These are phyloP conservation scores for Cataglyphis albicans DNA, from an alignment of 2,888 invertebrate genomes.

Conservation along the genomic window DNA sequence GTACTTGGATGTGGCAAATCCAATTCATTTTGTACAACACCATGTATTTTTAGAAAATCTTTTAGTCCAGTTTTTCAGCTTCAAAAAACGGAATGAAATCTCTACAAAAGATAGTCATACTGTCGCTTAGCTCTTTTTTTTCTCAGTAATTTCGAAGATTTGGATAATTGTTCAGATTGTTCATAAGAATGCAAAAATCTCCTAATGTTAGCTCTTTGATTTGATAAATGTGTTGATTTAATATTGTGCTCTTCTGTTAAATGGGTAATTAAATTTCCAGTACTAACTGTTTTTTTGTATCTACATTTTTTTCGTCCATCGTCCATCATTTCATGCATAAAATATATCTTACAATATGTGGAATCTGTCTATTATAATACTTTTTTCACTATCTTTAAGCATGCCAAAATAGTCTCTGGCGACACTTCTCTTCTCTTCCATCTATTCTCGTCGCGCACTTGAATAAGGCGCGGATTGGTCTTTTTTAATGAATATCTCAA, in stretches of 20 bases:
- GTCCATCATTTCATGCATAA: not conserved
- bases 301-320: constrained; percentile 6
- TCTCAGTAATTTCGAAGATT: not conserved
- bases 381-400: constrained; percentile 4
- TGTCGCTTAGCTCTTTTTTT: not conserved
- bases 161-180: constrained; percentile 17
- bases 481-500: no score
- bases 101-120: constrained; percentile 24
- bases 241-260: constrained; percentile 15
- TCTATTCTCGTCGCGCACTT: no score
- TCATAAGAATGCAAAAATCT: constrained; percentile 7
- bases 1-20: constrained; percentile 16
- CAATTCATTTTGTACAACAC: constrained; percentile 2
- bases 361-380: constrained; percentile 2
- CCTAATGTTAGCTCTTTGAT: not conserved
- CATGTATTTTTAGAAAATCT: constrained; percentile 15
- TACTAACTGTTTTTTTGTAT: constrained; percentile 13
- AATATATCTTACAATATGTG: constrained; percentile 17
- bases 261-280: constrained; percentile 4
- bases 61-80: constrained; percentile 19
- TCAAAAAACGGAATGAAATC: not conserved
- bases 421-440: no score
- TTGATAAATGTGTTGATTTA: constrained; percentile 3
- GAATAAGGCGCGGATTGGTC: no score
- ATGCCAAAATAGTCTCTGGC: constrained; percentile 21